Base-by-base conservation (phyloP, 2,888 invertebrate genomes). In the Leptarthrus brevirostris region DNA sequence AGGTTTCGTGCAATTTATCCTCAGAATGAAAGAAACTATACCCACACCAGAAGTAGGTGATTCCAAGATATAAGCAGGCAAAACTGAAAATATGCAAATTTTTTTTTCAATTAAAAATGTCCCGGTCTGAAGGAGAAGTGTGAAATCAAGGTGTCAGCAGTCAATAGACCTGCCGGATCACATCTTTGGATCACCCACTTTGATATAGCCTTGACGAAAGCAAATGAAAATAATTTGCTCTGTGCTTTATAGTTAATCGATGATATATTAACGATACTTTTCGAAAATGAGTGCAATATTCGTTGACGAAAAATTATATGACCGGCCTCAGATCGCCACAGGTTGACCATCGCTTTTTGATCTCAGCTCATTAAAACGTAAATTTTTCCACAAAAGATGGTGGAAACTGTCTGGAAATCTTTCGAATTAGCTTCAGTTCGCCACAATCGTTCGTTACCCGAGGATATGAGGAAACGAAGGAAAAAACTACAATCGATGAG, bases 151-250 rank as follows among this genome's bases (percentile, higher is more conserved):
- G 24, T 47, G 14, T 66, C 66, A 49, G 24, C 47, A 49, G 24
- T n/a, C 66, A 20, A 66, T 44, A 24, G 44, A 49, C 47, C n/a
- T n/a, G n/a, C n/a, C n/a, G n/a, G n/a, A n/a, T n/a, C n/a, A n/a
- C n/a, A n/a, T n/a, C n/a, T n/a, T n/a, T n/a, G n/a, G n/a, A n/a
- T n/a, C n/a, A n/a, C n/a, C 14, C 53, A 22, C 66, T 66, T 66
- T 66, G 66, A 66, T 30, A 61, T 66, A 49, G 66, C 47, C 44
- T 49, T 66, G 49, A 44, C 18, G 61, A 47, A n/a, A 6, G 26
- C 66, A 16, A 22, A 49, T 47, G 26, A 66, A 66, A 66, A 66
- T 49, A 66, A 61, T 49, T 44, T 66, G n/a, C 14, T 66, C 47
- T 66, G 49, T 66, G 47, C 36, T 66, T 66, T 47, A 8, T 10